A percentile compares a stretch with the other conserved stretches of the same genome.
phyloP scores from a whole-genome alignment of 2,797 vertebrate genomes.

The Poliocrania exsul region DNA sequence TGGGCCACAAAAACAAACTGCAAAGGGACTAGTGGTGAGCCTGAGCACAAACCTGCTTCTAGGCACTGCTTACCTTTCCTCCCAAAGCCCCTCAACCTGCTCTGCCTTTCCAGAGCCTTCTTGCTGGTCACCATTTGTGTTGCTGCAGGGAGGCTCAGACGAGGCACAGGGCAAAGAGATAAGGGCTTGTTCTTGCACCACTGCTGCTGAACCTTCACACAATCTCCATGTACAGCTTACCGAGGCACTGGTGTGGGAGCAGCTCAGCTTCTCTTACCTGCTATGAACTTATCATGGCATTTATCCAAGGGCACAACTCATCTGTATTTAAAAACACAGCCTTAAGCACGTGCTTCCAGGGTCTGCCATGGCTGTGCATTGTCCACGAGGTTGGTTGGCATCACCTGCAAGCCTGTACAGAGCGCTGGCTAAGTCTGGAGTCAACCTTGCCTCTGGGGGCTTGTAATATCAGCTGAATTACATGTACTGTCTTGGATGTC shows the following conservation, averaged over 20 bases:
- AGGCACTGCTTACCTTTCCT: not conserved
- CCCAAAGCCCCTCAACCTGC: not conserved
- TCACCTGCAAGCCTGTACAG: not conserved
- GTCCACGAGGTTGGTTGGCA: not conserved
- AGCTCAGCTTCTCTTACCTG: not conserved
- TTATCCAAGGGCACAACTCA: not conserved
- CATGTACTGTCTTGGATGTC: not conserved
- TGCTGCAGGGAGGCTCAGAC: rapidly evolving
- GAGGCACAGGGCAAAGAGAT: rapidly evolving
- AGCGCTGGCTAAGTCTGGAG: not conserved
- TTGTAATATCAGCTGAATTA: not conserved
- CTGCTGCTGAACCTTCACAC: not conserved
- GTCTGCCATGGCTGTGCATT: not conserved
- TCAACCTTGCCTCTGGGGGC: not conserved
- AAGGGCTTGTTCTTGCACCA: not conserved
- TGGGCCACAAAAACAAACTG: not conserved
- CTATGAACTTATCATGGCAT: not conserved
- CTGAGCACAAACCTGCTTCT: not conserved
- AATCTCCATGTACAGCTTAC: too few relatives aligned
- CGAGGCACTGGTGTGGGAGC: too few relatives aligned
- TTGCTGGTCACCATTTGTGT: not conserved
- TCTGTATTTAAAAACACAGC: not conserved
- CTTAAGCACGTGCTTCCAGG: not conserved
- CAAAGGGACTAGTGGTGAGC: not conserved
- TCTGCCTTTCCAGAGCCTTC: not conserved